Percentiles rank a stretch among this genome's conserved stretches.
phyloP scores from a whole-genome alignment of 2,797 vertebrate species.

The Syngnathus acus region DNA sequence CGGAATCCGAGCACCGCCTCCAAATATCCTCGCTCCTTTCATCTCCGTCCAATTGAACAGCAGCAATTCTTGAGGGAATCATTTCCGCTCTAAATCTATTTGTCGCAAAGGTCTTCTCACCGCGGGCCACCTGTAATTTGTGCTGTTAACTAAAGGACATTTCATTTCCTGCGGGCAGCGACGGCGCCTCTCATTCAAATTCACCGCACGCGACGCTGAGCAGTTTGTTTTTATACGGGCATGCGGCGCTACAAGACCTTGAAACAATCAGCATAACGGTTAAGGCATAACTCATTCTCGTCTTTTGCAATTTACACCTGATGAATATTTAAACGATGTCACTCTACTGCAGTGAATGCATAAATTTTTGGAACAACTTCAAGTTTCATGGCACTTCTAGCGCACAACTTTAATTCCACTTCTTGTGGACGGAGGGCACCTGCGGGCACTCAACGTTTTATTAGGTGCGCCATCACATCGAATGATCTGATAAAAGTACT shows the following conservation, averaged over 20 bases:
- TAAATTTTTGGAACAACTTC: conserved; percentile 3
- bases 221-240: conserved; percentile 16
- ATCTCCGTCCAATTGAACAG: conserved; percentile 61
- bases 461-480: neutral
- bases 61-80: conserved; percentile 59
- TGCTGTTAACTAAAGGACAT: conserved; percentile 73
- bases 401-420: neutral
- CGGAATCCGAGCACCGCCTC: conserved; percentile 60
- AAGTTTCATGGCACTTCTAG: neutral
- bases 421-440: neutral
- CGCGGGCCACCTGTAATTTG: conserved; percentile 67
- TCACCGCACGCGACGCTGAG: conserved; percentile 42
- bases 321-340: conserved; percentile 1
- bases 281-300: conserved; percentile 17
- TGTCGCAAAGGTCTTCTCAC: conserved; percentile 60
- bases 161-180: conserved; percentile 68
- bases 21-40: conserved; percentile 64
- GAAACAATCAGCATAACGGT: conserved; percentile 18
- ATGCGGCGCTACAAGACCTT: conserved; percentile 30
- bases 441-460: neutral
- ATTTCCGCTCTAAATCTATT: conserved; percentile 65
- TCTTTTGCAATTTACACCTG: neutral
- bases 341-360: conserved; percentile 1
- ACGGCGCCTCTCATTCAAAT: conserved; percentile 52
- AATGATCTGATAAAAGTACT: too few relatives aligned